phyloP scores from a whole-genome alignment of 2,888 invertebrate species.

The Sicus ferrugineus region DNA sequence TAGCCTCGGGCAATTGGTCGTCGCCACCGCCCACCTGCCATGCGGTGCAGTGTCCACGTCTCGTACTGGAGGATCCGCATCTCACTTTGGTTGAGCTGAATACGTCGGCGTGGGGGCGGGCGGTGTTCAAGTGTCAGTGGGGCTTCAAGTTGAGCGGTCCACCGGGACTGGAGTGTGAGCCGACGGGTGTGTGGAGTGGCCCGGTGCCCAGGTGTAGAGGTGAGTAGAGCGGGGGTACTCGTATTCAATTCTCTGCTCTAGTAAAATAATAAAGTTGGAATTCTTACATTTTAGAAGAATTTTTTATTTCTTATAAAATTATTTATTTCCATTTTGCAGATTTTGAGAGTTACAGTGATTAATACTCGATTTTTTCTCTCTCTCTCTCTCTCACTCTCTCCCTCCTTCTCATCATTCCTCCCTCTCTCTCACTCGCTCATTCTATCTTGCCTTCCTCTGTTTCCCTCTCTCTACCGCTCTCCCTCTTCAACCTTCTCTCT shows the following conservation, averaged over 20 bases:
- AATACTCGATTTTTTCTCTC: neutral
- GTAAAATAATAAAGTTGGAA: too few relatives aligned
- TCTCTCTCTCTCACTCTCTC: neutral
- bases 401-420: neutral
- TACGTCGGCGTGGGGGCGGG: conserved; percentile 81
- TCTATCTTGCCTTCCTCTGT: neutral
- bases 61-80: conserved; percentile 75
- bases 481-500: too few relatives aligned
- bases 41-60: conserved; percentile 78
- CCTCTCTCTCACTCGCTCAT: neutral
- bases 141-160: conserved; percentile 80
- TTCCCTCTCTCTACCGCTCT: neutral
- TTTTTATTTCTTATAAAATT: neutral
- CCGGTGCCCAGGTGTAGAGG: conserved; percentile 79
- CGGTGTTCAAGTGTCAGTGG: conserved; percentile 84
- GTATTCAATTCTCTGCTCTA: neutral
- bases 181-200: conserved; percentile 82
- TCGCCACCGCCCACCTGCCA: conserved; percentile 76
- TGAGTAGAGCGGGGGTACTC: too few relatives aligned
- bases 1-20: conserved; percentile 85
- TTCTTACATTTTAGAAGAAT: too few relatives aligned
- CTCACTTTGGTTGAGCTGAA: conserved; percentile 81
- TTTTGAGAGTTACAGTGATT: too few relatives aligned
- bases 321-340: too few relatives aligned
- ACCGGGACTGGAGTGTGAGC: conserved; percentile 81